These are phyloP conservation scores for Drosophila nr. medialis DNA, from an alignment of 2,888 invertebrate species.

Conservation along the genomic window DNA sequence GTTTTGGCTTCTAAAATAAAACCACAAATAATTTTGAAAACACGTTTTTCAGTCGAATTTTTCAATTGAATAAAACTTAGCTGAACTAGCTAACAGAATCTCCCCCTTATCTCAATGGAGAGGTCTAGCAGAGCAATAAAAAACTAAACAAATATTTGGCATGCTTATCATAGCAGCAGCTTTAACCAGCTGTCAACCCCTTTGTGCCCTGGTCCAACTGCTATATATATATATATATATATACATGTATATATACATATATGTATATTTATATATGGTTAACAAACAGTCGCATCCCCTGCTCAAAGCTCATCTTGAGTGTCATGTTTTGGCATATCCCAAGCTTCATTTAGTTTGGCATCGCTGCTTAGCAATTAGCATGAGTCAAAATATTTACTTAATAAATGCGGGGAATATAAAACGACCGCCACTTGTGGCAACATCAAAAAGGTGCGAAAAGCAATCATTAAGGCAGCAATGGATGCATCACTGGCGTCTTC, in stretches of 20 bases:
- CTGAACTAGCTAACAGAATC: neutral
- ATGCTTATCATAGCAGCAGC: constrained; percentile 8
- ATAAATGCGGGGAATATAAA: constrained; percentile 47
- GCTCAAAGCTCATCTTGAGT: neutral
- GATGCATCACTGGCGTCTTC: constrained; percentile 29
- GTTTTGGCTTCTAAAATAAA: neutral
- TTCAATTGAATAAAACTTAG: neutral
- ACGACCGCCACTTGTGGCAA: constrained; percentile 28
- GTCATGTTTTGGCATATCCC: constrained; percentile 21
- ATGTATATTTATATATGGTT: neutral
- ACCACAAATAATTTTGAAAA: neutral
- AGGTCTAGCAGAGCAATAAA: neutral
- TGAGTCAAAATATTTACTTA: constrained; percentile 77
- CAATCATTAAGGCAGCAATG: constrained; percentile 65
- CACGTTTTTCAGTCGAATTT: neutral
- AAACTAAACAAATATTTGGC: neutral
- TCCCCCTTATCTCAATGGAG: too few relatives aligned
- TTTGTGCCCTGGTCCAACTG: neutral
- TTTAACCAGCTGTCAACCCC: constrained; percentile 39
- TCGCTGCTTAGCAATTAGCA: constrained; percentile 43
- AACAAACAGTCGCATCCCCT: neutral
- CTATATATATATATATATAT: neutral
- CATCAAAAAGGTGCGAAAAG: constrained; percentile 75
- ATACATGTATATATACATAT: too few relatives aligned
- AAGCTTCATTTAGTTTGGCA: constrained; percentile 14